Base-by-base conservation (phyloP, 2,888 invertebrate genomes). In the Rhopalosiphum nymphaeae region DNA sequence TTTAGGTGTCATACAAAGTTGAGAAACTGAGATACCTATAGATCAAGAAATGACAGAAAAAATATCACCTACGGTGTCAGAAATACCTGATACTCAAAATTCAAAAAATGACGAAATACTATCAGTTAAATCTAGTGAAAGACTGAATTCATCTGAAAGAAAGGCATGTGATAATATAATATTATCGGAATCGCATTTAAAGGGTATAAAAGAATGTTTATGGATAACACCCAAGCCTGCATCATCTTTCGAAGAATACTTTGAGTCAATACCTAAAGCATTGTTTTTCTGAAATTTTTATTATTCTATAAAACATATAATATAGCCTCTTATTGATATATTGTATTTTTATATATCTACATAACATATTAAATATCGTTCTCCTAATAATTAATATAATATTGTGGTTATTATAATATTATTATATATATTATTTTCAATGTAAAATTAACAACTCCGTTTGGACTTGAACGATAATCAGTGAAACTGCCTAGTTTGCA, bases 171-270 rank as follows among this genome's bases (percentile, higher is more conserved):
- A 29, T 61, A 56, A 61, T 42, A n/a, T n/a, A 3, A 61, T 46
- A 61, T 61, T 89, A 13, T 7, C 29, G 5, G 91, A 86, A 26
- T 46, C 85, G 21, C 10, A 26, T 3, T n/a, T 9, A 3, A 67
- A 36, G 16, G 5, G n/a, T 5, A 67, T 25, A n/a, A 67, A n/a
- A 67, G 67, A 67, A 67, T 67, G 5, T 57, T 44, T 57, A 57
- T 91, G 91, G 91, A 46, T 86, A 44, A 57, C 85, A 57, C 91
- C 46, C 25, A 91, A 21, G 7, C 85, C 91, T n/a, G 85, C 85
- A 16, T 86, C n/a, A 13, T 11, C 5, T 4, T 57, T 44, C 13
- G 25, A 57, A n/a, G 91, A 86, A 9, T 44, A 86, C 46, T 86
- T 57, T 11, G 57, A 86, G 10, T 85, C 85, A 5, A n/a, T 57